Percentiles rank a stretch among this genome's conserved stretches.
Evolutionary conservation across 2,113 vertebrate genomes (phyloP).

Genomic region (Tonatia bakeri): DNA sequence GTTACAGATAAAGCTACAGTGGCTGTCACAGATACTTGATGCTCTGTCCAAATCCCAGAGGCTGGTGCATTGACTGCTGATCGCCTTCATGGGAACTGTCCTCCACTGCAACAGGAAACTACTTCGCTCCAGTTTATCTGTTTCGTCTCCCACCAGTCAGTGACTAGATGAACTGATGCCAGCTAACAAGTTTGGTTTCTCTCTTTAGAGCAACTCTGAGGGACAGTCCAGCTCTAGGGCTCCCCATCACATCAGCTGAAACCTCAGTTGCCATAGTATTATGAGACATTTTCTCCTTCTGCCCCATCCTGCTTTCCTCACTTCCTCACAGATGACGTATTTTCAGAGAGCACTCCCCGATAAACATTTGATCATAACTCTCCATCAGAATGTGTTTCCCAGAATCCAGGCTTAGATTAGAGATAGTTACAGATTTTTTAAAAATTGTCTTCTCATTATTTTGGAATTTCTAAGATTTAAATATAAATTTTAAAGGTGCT

Average conservation of each 20-base stretch:
- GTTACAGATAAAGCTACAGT: background rate
- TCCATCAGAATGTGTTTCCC: background rate
- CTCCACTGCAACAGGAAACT: background rate
- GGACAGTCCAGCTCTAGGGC: background rate
- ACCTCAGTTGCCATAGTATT: fast-evolving
- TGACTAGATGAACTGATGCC: background rate
- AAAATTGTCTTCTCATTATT: background rate
- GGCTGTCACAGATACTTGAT: too few species aligned
- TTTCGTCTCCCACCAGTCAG: background rate
- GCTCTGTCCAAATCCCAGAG: background rate
- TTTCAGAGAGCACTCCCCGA: background rate
- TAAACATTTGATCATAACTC: background rate
- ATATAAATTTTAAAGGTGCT: background rate
- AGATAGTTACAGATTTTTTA: background rate
- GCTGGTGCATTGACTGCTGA: background rate
- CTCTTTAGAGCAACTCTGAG: background rate
- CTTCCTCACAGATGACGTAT: background rate
- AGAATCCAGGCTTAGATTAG: background rate
- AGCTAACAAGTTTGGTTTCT: background rate
- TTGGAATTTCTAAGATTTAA: background rate
- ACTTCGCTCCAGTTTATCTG: background rate
- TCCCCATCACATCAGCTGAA: too few species aligned
- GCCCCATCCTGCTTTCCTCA: background rate
- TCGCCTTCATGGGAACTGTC: background rate
- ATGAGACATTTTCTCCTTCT: background rate